Percentiles rank a stretch among this genome's conserved stretches.
phyloP scores from a whole-genome alignment of 2,888 invertebrate species.

The Caenorhabditis panamensis region DNA sequence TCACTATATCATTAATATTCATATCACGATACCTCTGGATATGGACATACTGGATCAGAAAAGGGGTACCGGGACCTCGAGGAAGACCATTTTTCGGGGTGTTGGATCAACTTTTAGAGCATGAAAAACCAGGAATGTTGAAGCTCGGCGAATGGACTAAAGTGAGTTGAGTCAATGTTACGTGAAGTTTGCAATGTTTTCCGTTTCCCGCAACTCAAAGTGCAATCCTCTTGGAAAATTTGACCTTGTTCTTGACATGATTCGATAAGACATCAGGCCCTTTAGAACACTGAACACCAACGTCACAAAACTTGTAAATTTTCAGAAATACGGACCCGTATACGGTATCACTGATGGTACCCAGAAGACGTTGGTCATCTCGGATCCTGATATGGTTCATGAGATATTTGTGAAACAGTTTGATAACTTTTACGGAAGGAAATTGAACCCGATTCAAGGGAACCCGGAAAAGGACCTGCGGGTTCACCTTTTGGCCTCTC shows the following conservation, averaged over 20 bases:
- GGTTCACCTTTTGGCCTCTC: slow-evolving; percentile 79
- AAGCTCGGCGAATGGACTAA: slow-evolving; percentile 44
- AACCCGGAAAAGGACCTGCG: slow-evolving; percentile 61
- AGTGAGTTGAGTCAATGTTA: no score
- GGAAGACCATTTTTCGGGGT: slow-evolving; percentile 37
- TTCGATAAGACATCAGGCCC: no score
- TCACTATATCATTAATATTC: neutral
- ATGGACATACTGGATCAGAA: slow-evolving; percentile 49
- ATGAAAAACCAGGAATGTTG: slow-evolving; percentile 35
- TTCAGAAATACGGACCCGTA: slow-evolving; percentile 37
- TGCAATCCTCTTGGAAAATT: no score
- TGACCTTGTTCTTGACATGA: no score
- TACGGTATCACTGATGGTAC: slow-evolving; percentile 72
- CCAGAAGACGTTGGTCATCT: slow-evolving; percentile 80
- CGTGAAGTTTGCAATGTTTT: no score
- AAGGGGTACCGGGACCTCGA: slow-evolving; percentile 26
- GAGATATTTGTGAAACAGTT: slow-evolving; percentile 83
- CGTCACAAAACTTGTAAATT: no score
- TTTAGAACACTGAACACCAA: no score
- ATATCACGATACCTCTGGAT: slow-evolving; percentile 27
- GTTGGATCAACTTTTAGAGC: slow-evolving; percentile 22
- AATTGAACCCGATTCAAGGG: no score
- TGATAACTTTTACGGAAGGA: slow-evolving; percentile 82
- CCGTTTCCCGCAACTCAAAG: no score
- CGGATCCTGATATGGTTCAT: slow-evolving; percentile 82